These are phyloP conservation scores for Periophthalmodon schlosseri DNA, from an alignment of 2,113 vertebrate species.

Conservation along the genomic window DNA sequence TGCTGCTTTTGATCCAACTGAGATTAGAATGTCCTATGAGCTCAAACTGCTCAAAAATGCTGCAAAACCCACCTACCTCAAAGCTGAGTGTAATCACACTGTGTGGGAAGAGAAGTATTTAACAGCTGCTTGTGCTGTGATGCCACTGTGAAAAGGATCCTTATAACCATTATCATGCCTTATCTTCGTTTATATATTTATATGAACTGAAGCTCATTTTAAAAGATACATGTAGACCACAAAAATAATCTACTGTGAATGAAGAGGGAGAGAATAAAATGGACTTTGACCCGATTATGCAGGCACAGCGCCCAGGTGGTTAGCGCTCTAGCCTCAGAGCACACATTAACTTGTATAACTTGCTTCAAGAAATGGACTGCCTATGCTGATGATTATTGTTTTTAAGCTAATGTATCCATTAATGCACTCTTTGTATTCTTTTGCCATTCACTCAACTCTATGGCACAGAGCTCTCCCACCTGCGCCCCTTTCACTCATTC, in stretches of 20 bases:
- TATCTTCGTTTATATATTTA: too few relatives aligned
- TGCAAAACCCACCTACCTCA: slow-evolving; percentile 38
- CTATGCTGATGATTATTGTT: background rate
- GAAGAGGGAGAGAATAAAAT: background rate
- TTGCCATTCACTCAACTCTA: slow-evolving; percentile 19
- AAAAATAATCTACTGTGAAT: background rate
- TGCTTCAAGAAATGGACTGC: background rate
- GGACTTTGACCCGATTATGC: background rate
- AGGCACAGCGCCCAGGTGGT: background rate
- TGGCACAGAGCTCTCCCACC: slow-evolving; percentile 24
- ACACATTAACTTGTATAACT: background rate
- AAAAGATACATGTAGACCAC: background rate
- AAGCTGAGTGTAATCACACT: slow-evolving; percentile 29
- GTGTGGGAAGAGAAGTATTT: slow-evolving; percentile 44
- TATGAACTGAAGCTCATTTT: background rate
- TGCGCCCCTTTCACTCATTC: slow-evolving; percentile 34
- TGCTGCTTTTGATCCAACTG: slow-evolving; percentile 43
- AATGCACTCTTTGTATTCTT: slow-evolving; percentile 6
- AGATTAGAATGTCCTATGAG: slow-evolving; percentile 53
- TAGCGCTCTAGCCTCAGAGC: background rate
- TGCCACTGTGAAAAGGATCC: slow-evolving; percentile 30
- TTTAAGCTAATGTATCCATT: background rate
- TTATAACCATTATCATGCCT: background rate
- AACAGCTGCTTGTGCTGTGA: slow-evolving; percentile 15
- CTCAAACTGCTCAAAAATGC: slow-evolving; percentile 33